phyloP scores from a whole-genome alignment of 2,113 vertebrate species.

The Anthoscopus minutus region DNA sequence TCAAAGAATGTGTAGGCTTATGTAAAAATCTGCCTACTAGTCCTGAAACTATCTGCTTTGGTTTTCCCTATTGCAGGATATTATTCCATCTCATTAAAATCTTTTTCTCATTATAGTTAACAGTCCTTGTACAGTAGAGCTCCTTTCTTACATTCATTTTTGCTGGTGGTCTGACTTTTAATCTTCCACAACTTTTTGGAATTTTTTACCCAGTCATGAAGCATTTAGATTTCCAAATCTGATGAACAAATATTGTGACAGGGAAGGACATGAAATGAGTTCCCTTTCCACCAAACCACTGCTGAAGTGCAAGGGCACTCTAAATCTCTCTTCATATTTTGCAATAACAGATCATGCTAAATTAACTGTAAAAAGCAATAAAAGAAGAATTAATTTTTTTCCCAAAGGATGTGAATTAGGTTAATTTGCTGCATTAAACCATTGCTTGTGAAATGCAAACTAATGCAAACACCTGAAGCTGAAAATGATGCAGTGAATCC shows the following conservation, averaged over 20 bases:
- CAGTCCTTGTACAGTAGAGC: not conserved
- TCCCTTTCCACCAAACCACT: not conserved
- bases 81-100: not conserved
- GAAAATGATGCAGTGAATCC: not conserved
- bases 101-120: not conserved
- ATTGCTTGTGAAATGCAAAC: not conserved
- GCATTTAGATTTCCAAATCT: not conserved
- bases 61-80: not conserved
- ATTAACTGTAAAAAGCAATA: not conserved
- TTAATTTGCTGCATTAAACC: not conserved
- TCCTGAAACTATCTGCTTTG: not conserved
- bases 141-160: not conserved
- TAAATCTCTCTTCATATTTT: not conserved
- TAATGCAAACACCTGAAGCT: not conserved
- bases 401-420: accelerated
- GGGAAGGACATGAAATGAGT: not conserved
- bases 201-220: not conserved
- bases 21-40: not conserved
- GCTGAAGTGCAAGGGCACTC: not conserved
- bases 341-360: not conserved
- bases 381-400: not conserved
- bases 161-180: not conserved
- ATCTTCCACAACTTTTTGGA: not conserved
- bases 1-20: not conserved
- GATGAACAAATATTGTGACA: not conserved